Evolutionary conservation across 1,140 invertebrate species (phyloP).

Genomic region (Brachionus calyciflorus): DNA sequence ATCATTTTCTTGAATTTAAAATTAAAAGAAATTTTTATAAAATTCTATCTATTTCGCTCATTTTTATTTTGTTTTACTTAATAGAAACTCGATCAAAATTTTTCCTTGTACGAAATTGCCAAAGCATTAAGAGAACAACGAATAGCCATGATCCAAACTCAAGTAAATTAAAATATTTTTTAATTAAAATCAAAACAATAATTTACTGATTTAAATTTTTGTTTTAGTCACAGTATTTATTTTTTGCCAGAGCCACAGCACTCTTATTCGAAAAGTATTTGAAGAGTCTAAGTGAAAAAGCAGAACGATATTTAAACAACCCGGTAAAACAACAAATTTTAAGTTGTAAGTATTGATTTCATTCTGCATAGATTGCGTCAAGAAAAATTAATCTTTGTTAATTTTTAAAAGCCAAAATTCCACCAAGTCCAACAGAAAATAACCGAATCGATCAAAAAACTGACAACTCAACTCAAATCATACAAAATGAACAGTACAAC

Average conservation of each 20-base stretch:
- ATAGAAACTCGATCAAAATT: neutral
- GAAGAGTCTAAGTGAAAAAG: neutral
- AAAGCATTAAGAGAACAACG: constrained; percentile 6
- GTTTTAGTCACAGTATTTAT: constrained; percentile 28
- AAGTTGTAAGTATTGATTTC: neutral
- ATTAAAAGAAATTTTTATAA: no score
- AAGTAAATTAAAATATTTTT: neutral
- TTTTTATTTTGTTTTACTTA: neutral
- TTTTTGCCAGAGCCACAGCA: constrained; percentile 18
- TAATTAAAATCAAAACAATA: neutral
- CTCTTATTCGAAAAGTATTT: constrained; percentile 31
- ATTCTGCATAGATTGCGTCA: neutral
- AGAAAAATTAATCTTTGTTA: neutral
- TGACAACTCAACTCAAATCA: neutral
- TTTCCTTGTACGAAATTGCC: constrained; percentile 34
- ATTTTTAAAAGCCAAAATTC: neutral
- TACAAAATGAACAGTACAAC: no score
- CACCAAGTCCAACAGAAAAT: neutral
- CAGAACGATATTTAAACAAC: neutral
- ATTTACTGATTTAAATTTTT: neutral
- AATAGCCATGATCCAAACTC: constrained; percentile 44
- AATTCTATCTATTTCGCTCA: no score
- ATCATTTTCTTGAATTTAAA: no score
- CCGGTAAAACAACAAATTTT: constrained; percentile 11
- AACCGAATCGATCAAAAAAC: neutral